Conservation (phyloP, 1,140 invertebrate species). For the Drosophila nannoptera region DNA sequence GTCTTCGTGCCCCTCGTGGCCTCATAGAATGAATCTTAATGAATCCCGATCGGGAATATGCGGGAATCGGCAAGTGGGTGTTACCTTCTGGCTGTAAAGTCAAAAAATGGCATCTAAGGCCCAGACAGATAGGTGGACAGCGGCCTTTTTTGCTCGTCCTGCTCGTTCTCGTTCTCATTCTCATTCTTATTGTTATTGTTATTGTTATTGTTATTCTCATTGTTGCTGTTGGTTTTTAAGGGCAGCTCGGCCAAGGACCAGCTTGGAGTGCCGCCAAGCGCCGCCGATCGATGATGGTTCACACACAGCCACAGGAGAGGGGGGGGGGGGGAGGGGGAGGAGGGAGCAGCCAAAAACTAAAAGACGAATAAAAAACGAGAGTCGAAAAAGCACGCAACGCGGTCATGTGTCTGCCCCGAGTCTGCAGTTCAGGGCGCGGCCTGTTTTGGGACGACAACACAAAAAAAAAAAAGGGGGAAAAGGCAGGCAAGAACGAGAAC, state of each 20-base stretch:
- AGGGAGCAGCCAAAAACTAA: conserved; percentile 27
- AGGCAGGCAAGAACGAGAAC: conserved; percentile 3
- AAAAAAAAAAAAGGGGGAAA: conserved; percentile 4
- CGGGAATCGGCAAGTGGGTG: conserved; percentile 66
- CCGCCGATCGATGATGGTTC: conserved; percentile 25
- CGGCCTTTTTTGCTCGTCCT: conserved; percentile 24
- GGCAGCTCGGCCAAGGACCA: conserved; percentile 26
- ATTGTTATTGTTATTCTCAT: conserved; percentile 64
- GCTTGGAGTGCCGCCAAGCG: conserved; percentile 26
- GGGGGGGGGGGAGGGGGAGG: not conserved
- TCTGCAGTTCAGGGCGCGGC: conserved; percentile 26
- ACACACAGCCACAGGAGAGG: conserved; percentile 15
- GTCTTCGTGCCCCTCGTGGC: conserved; percentile 30
- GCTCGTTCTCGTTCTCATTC: not conserved
- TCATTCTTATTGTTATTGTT: conserved; percentile 13
- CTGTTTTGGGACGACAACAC: conserved; percentile 23
- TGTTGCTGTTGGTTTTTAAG: conserved; percentile 52
- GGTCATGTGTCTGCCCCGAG: conserved; percentile 26
- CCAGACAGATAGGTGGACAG: conserved; percentile 74
- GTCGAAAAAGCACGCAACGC: conserved; percentile 20
- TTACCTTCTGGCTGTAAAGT: conserved; percentile 73
- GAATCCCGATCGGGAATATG: conserved; percentile 68
- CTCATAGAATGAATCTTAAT: conserved; percentile 74
- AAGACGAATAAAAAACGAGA: conserved; percentile 23
- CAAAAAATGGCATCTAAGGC: conserved; percentile 72